These are phyloP conservation scores for Pygocentrus nattereri DNA, from an alignment of 2,797 vertebrate species.

Conservation along the genomic window DNA sequence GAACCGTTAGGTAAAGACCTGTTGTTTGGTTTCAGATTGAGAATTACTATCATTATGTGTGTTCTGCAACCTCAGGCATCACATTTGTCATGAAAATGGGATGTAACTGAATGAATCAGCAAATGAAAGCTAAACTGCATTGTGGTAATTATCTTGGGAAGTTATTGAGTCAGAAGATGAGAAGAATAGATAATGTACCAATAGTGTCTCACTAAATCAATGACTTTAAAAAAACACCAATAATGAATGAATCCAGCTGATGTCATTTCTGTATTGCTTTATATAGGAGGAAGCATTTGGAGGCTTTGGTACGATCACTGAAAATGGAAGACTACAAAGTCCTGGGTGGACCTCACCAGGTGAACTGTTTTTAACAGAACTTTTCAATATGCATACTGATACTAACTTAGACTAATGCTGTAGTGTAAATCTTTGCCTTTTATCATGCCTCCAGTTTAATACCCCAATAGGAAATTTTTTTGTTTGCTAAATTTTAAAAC, in stretches of 20 bases:
- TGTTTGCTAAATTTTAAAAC: not conserved
- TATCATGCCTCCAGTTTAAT: not conserved
- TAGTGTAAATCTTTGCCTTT: not conserved
- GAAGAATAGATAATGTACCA: not conserved
- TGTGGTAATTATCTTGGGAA: slow-evolving; percentile 40
- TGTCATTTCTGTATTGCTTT: slow-evolving; percentile 53
- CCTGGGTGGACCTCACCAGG: slow-evolving; percentile 87
- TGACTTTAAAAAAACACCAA: not conserved
- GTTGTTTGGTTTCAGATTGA: slow-evolving; percentile 56
- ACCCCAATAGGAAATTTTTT: not conserved
- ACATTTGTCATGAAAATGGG: slow-evolving; percentile 55
- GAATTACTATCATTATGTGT: slow-evolving; percentile 58
- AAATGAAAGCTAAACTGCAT: slow-evolving; percentile 58
- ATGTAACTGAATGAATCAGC: slow-evolving; percentile 55
- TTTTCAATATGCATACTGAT: too few species aligned
- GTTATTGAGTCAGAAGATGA: slow-evolving; percentile 50
- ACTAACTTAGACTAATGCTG: not conserved
- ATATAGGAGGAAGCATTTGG: slow-evolving; percentile 93
- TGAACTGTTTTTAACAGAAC: slow-evolving; percentile 62
- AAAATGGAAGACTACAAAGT: slow-evolving; percentile 89
- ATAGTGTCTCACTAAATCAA: not conserved
- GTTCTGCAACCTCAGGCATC: slow-evolving; percentile 41
- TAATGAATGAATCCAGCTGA: not conserved
- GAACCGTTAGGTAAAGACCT: not conserved
- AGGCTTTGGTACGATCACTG: slow-evolving; percentile 92